Evolutionary conservation across 2,888 invertebrate genomes (phyloP).

Genomic region (Tenthredo notha): DNA sequence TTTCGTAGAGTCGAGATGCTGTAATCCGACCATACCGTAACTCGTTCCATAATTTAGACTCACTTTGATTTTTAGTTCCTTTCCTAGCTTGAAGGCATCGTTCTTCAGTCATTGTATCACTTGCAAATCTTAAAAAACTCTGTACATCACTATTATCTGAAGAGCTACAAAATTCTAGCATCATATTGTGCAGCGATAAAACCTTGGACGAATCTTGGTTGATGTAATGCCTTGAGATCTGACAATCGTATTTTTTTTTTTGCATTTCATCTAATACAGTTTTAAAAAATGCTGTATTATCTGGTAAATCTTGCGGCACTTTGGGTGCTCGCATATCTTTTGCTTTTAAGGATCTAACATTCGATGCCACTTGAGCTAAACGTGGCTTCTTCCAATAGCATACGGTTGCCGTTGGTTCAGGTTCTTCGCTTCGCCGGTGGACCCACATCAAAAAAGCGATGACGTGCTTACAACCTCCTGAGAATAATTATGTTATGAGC

Average conservation of each 20-base stretch:
- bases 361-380: slow-evolving; percentile 56
- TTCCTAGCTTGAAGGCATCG: background rate
- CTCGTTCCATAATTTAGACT: slow-evolving; percentile 45
- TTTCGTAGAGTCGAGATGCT: slow-evolving; percentile 52
- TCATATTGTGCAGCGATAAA: slow-evolving; percentile 25
- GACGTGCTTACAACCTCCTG: slow-evolving; percentile 59
- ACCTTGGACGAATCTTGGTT: slow-evolving; percentile 12
- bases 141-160: slow-evolving; percentile 5
- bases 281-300: slow-evolving; percentile 24
- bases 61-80: slow-evolving; percentile 39
- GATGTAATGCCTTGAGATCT: slow-evolving; percentile 16
- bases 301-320: background rate
- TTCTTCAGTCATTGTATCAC: slow-evolving; percentile 27
- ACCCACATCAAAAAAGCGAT: slow-evolving; percentile 61
- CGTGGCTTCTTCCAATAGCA: slow-evolving; percentile 60
- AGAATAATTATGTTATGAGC: too few species aligned
- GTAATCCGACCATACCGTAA: slow-evolving; percentile 50
- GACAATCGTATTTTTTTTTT: slow-evolving; percentile 22
- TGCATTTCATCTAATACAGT: slow-evolving; percentile 16
- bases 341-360: slow-evolving; percentile 55
- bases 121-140: slow-evolving; percentile 18
- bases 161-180: slow-evolving; percentile 20
- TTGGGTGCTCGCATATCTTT: slow-evolving; percentile 35
- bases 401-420: slow-evolving; percentile 57
- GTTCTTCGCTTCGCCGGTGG: slow-evolving; percentile 60